Base-by-base conservation (phyloP, 2,113 vertebrate species). In the Hoplias malabaricus region DNA sequence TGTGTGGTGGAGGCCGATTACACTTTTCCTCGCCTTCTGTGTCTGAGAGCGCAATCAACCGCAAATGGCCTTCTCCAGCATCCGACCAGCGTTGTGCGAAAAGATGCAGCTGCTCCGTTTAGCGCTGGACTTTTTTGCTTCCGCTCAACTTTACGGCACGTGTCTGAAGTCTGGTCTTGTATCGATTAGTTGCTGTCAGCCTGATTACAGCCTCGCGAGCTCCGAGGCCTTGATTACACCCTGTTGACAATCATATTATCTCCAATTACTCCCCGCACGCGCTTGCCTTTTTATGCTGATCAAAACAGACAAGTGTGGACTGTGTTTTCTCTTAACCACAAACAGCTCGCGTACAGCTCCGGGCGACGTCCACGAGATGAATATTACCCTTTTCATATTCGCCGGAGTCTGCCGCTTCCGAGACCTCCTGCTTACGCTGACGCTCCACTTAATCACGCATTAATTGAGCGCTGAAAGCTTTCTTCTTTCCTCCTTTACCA, bases 161-260 rank as follows among this genome's bases (percentile, higher is more conserved):
- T 81, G 71, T 80, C 73, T 76, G 69, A 75, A 79, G 73, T 76
- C 85, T 7, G 79, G 67, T 57, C 3, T 59, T 53, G 43, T 87
- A 87, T 89, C 85, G 88, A 92, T 88, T 84, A 69, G 78, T 87
- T 62, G 74, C 25, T 83, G 65, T 85, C 84, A 77, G 62, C 77
- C 65, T 82, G 70, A 85, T 86, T 83, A 80, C 73, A 53, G 40
- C 53, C 81, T 65, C 75, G 76, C 75, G 74, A 81, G 83, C 82
- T 66, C 67, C 54, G 31, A 21, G 77, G 78, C 86, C 75, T 82
- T 77, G 77, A 83, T 88, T 86, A 82, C 81, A 87, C 86, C 85
- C 56, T 87, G 85, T 83, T 87, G 88, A 86, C 85, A 87, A 75
- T 84, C 79, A 79, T 85, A 86, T 86, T 88, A 84, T 75, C 79